Evolutionary conservation across 1,140 invertebrate species (phyloP).

Genomic region (Maniola jurtina): DNA sequence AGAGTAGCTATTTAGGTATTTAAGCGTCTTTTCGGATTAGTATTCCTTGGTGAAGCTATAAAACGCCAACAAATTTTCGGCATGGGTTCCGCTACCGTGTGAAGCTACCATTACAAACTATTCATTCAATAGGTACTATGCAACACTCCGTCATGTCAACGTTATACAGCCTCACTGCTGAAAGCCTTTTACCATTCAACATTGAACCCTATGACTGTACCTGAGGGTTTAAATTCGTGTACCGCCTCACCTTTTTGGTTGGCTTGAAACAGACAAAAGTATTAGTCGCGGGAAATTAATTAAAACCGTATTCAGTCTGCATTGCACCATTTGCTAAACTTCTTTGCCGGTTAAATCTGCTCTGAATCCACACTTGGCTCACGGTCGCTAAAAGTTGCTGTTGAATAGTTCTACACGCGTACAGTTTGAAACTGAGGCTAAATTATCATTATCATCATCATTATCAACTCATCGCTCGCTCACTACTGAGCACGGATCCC

Average conservation of each 20-base stretch:
- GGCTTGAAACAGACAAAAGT: constrained; percentile 9
- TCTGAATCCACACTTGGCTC: not conserved
- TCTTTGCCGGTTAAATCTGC: constrained; percentile 2
- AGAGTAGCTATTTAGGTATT: too few species aligned
- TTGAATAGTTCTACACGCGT: not conserved
- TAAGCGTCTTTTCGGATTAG: too few species aligned
- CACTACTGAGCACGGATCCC: too few species aligned
- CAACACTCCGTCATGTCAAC: not conserved
- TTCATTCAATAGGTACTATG: not conserved
- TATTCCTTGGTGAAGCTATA: too few species aligned
- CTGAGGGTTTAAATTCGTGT: not conserved
- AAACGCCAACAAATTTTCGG: too few species aligned
- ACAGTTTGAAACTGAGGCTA: not conserved
- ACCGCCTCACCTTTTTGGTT: not conserved
- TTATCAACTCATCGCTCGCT: too few species aligned
- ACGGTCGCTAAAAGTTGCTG: not conserved
- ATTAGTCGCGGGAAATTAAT: constrained; percentile 8
- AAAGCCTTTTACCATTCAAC: not conserved
- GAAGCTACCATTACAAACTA: not conserved
- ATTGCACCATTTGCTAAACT: constrained; percentile 12
- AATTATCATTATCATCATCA: too few species aligned
- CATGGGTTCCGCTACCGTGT: too few species aligned
- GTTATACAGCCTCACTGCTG: not conserved
- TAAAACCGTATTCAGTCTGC: constrained; percentile 6
- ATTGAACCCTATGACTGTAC: not conserved